Conservation (phyloP, 2,797 vertebrate genomes). For the Ceyx erithaca region DNA sequence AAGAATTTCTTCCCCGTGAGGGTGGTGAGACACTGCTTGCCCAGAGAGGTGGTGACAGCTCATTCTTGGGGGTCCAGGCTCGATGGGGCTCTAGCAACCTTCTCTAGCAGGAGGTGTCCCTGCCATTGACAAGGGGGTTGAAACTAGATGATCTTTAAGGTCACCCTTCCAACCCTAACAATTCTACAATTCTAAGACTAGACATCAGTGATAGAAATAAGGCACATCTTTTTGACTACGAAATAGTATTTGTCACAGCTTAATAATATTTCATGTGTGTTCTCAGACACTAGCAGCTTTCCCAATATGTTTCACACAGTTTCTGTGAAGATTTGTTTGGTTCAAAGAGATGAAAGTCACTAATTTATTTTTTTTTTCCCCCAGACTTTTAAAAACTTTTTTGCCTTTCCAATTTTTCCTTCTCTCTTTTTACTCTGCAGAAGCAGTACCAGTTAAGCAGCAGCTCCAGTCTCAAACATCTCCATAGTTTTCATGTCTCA, state of each 20-base stretch:
- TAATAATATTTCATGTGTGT: neutral
- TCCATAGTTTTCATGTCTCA: neutral
- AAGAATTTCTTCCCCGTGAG: no score
- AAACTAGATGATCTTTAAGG: no score
- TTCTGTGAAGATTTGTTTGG: neutral
- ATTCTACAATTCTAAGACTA: no score
- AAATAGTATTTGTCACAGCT: neutral
- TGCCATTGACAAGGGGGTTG: no score
- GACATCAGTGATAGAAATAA: neutral
- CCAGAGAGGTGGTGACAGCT: no score
- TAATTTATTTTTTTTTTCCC: neutral
- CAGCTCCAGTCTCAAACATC: fast-evolving
- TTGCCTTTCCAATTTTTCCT: neutral
- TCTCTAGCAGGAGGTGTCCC: no score
- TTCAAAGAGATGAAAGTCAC: neutral
- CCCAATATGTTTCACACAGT: neutral
- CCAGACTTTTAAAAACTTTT: no score
- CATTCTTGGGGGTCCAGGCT: no score
- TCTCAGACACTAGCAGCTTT: neutral
- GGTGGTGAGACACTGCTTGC: no score
- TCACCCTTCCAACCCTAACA: no score
- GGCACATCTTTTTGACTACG: neutral
- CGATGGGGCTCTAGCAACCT: no score
- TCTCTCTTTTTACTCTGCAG: neutral
- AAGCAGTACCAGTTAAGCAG: neutral